Evolutionary conservation across 2,888 invertebrate genomes (phyloP), one percentile per base, ranked within the genome.

Genomic region (Catocala fraxini): DNA sequence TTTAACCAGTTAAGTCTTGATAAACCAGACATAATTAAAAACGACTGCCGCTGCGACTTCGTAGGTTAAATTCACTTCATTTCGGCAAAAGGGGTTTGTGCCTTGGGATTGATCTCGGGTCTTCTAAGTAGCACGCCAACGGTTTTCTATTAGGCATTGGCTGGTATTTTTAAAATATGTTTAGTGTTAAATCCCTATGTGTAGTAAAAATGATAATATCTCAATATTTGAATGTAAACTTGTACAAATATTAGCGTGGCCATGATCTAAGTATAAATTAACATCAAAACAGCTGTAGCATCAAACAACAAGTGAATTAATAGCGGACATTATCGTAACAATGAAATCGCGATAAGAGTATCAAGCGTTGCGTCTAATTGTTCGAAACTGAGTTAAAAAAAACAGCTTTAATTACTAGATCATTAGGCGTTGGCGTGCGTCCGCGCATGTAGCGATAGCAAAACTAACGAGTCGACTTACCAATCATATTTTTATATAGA

Each of bases 391-490:
- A 68, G 65, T 71, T 67, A 82, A 87, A 89, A 89, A 86, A 89
- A 86, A 86, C 74, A 73, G 66, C 55, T 76, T 80, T 88, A 88
- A 90, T 89, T 87, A 85, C 77, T 80, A 74, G 80, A 82, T 89
- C 90, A 91, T 91, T 91, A 91, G 85, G 79, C 74, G 65, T 46
- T 85, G 70, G 85, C 85, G 83, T 88, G 89, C 73, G 77, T 68
- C 54, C 9, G 63, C 68, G 70, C 66, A 15, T 46, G 89, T 87
- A 89, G 71, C 13, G 90, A 72, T 62, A 39, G 85, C 83, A 85
- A 25, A 25, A 43, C 53, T 25, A 39, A 39, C 45, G 57, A 59
- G 13, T 48, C 10, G 13, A 41, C 15, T 52, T 33, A 10, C 25
- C 6, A 0, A 11, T 43, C 5, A n/a, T 42, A 42, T n/a, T 11